Evolutionary conservation across 2,888 invertebrate species (phyloP).

Genomic region (Listrodromus nycthemerus): DNA sequence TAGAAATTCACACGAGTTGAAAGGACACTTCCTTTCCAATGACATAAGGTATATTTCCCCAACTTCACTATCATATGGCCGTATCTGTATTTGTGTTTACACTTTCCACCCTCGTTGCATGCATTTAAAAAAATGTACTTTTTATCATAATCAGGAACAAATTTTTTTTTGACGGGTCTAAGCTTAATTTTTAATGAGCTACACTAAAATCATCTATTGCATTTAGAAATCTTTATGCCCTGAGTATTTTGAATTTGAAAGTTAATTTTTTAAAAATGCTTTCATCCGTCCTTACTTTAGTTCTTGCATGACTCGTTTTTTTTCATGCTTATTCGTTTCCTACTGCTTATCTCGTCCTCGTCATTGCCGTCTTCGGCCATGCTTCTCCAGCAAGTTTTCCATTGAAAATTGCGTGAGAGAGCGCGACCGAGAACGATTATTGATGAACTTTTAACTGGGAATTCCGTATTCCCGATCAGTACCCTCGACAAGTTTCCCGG

Average conservation of each 20-base stretch:
- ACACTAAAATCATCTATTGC: too few relatives aligned
- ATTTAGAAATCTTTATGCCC: background rate
- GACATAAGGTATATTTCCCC: too few relatives aligned
- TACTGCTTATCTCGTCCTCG: conserved; percentile 26
- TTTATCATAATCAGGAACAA: too few relatives aligned
- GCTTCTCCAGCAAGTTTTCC: conserved; percentile 38
- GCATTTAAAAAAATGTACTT: too few relatives aligned
- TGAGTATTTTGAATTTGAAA: background rate
- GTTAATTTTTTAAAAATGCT: background rate
- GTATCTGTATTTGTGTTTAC: too few relatives aligned
- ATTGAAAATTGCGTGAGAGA: conserved; percentile 27
- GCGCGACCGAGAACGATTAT: conserved; percentile 57
- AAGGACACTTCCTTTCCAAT: too few relatives aligned
- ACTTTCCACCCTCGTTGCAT: too few relatives aligned
- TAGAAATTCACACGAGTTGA: too few relatives aligned
- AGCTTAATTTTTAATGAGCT: too few relatives aligned
- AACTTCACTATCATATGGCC: too few relatives aligned
- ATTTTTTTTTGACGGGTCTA: too few relatives aligned
- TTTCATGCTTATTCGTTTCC: conserved; percentile 10
- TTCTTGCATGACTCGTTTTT: conserved; percentile 4
- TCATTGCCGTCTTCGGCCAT: conserved; percentile 16
- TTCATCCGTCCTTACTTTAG: background rate
- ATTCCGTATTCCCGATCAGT: conserved; percentile 65
- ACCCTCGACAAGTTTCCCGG: conserved; percentile 61
- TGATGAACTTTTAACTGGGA: conserved; percentile 71